Conservation (phyloP, 92 coral and sea anemone genomes). For the Palythoa caribaeorum region DNA sequence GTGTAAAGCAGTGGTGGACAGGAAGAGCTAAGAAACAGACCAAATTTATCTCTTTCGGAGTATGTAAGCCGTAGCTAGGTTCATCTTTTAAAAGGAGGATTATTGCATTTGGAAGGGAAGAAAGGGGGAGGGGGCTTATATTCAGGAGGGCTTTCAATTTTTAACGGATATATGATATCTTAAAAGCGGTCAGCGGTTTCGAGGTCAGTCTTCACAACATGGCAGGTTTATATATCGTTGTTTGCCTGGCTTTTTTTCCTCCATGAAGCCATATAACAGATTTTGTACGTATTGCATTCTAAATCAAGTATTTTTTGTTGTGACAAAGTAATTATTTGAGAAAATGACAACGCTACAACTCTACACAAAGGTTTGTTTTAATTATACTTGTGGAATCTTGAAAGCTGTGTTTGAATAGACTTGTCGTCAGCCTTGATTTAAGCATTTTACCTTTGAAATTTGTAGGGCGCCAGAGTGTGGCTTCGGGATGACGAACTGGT, state of each 20-base stretch:
- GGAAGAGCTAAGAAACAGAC: too few species aligned
- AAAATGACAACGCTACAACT: slow-evolving; percentile 90
- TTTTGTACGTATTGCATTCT: slow-evolving; percentile 9
- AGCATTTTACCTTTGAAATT: slow-evolving; percentile 36
- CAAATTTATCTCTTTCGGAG: too few species aligned
- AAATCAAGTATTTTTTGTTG: background rate
- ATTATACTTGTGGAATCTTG: slow-evolving; percentile 16
- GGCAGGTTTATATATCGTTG: background rate
- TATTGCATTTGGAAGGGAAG: too few species aligned
- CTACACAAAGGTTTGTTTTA: slow-evolving; percentile 83
- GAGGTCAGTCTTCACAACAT: background rate
- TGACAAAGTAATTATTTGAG: slow-evolving; percentile 7
- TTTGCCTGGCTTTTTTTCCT: slow-evolving; percentile 16
- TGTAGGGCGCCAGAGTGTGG: slow-evolving; percentile 97
- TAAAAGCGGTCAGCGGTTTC: slow-evolving; percentile 37
- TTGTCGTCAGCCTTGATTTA: slow-evolving; percentile 1
- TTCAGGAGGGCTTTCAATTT: too few species aligned
- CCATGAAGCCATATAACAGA: background rate
- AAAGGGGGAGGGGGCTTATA: too few species aligned
- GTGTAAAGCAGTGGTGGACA: too few species aligned
- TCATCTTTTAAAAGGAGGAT: too few species aligned
- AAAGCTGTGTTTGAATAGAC: slow-evolving; percentile 23
- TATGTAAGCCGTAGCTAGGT: too few species aligned
- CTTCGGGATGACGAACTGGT: slow-evolving; percentile 89
- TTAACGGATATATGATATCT: too few species aligned